Evolutionary conservation across 1,140 invertebrate species (phyloP), one percentile per base, ranked within the genome.

Genomic region (Hesperophylax magnus): DNA sequence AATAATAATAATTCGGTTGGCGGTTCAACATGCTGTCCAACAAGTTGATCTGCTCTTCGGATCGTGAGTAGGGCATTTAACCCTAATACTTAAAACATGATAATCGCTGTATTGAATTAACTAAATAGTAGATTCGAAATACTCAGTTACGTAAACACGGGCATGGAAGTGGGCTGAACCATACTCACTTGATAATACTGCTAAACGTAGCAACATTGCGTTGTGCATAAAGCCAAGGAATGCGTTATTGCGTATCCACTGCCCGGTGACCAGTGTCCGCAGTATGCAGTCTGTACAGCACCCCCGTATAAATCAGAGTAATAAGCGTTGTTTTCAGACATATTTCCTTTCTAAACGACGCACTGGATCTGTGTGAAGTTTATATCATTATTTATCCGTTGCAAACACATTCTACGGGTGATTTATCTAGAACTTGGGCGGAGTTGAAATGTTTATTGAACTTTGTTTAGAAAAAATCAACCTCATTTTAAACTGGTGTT

Each of bases 321-420:
- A 71, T 71, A 71, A 52, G 34, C 39, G 22, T 1, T 31, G 56
- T 8, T 58, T 18, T 53, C 8, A 52, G 14, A 60, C 31, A n/a
- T 76, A 76, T 60, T 60, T 76, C 72, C 72, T 76, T 60, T 60
- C 72, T 76, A 76, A 76, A 76, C 72, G 24, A 69, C n/a, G 17
- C 20, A 24, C 24, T 24, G 18, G 24, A 61, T 31, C 7, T 69
- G 31, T 20, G n/a, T 18, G n/a, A 18, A 69, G 31, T 39, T 39
- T 18, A 52, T 69, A 18, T 34, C 20, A 69, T 69, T 8, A 17
- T 69, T 69, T 69, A 34, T 65, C 20, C 56, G 56, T 20, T 47
- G 39, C 39, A 47, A 47, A 47, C 39, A 47, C 18, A 61, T 61
- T 61, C 58, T 65, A 39, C 39, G 17, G 22, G 63, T 31, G 27